Conservation (phyloP, 2,113 vertebrate genomes). For the Epinephelus moara region DNA sequence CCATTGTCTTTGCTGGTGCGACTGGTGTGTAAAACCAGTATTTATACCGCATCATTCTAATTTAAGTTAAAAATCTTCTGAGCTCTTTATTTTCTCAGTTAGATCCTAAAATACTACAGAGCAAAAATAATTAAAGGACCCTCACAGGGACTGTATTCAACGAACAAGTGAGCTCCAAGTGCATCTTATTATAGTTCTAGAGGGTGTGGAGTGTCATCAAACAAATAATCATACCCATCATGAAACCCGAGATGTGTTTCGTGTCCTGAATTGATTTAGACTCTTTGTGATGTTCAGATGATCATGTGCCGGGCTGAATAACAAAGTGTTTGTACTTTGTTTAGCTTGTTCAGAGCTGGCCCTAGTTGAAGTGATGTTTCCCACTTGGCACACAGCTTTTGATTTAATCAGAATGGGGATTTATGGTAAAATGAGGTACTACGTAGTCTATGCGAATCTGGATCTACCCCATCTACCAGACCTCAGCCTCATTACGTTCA, state of each 20-base stretch:
- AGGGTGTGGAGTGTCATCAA: conserved; percentile 1
- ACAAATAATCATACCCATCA: conserved; percentile 11
- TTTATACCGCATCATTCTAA: too few species aligned
- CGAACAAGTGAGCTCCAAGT: not conserved
- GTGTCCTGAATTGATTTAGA: conserved; percentile 17
- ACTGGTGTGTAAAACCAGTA: not conserved
- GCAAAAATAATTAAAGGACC: not conserved
- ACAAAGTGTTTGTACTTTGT: too few species aligned
- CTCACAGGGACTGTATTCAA: not conserved
- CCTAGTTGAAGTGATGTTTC: not conserved
- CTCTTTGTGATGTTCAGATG: too few species aligned
- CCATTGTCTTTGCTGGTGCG: not conserved
- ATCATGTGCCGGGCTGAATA: too few species aligned
- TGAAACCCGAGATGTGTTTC: not conserved
- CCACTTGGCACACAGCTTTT: not conserved
- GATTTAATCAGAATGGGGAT: not conserved
- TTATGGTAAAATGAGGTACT: too few species aligned
- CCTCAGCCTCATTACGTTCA: too few species aligned
- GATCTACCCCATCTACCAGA: too few species aligned
- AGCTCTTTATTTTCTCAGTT: not conserved
- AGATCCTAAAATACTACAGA: not conserved
- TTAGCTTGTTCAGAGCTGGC: not conserved
- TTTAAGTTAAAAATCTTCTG: not conserved
- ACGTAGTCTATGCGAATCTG: too few species aligned
- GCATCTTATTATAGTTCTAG: not conserved